Conservation (phyloP, 2,888 invertebrate genomes). For the Acronicta psi region DNA sequence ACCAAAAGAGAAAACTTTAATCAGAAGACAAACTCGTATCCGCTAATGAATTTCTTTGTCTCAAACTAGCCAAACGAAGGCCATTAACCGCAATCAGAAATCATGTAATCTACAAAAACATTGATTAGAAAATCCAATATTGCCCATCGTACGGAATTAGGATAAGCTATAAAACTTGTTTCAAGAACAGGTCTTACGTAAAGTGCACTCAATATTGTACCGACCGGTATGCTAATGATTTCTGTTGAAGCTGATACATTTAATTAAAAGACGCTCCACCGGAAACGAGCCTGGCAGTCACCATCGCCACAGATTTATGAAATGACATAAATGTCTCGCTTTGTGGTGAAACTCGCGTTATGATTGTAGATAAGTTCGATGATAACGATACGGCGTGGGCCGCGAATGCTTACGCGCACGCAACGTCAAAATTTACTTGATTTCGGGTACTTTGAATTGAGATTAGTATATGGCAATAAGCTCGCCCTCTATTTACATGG, state of each 20-base stretch:
- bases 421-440: slow-evolving; percentile 21
- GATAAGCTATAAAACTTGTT: slow-evolving; percentile 73
- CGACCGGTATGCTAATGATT: slow-evolving; percentile 55
- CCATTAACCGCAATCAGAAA: slow-evolving; percentile 54
- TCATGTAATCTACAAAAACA: slow-evolving; percentile 50
- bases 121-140: slow-evolving; percentile 69
- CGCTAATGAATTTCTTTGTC: slow-evolving; percentile 49
- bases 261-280: slow-evolving; percentile 66
- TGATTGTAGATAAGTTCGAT: slow-evolving; percentile 50
- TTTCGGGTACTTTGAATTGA: not conserved
- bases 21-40: slow-evolving; percentile 41
- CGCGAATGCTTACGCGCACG: slow-evolving; percentile 42
- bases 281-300: slow-evolving; percentile 69
- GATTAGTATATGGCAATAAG: too few relatives aligned
- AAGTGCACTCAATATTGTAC: slow-evolving; percentile 65
- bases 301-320: slow-evolving; percentile 71
- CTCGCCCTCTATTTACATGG: too few relatives aligned
- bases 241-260: slow-evolving; percentile 50
- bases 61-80: slow-evolving; percentile 42
- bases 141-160: slow-evolving; percentile 69
- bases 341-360: slow-evolving; percentile 61
- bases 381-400: slow-evolving; percentile 47
- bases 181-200: slow-evolving; percentile 62
- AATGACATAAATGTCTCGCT: slow-evolving; percentile 72
- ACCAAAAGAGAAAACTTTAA: slow-evolving; percentile 44